Evolutionary conservation across 2,113 vertebrate species (phyloP), one percentile per base, ranked within the genome.

Genomic region (Thryonomys swinderianus): DNA sequence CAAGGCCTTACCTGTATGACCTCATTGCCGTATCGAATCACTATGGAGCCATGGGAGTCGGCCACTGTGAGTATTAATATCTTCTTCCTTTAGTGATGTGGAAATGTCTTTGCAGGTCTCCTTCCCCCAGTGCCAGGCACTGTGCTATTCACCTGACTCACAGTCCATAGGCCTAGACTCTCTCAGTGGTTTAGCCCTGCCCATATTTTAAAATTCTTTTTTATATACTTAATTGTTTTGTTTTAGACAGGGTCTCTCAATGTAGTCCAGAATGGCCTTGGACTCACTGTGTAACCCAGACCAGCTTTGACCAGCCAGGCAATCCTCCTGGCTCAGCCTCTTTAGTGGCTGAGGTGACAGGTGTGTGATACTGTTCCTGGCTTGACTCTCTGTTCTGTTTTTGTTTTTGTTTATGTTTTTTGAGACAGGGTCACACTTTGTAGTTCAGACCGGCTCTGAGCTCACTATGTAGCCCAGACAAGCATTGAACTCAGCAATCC

Each of bases 41-140:
- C 98, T 99, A 99, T 83, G 99, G 99, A 98, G 99, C 99, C 98
- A 99, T 99, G 99, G 99, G 99, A 76, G 99, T 99, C 66, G 99
- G 99, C 91, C 99, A 99, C 98, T 99, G 99, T 99, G 97, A 99
- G 99, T 99, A 97, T 64, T 59, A 85, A 59, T 64, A 82, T 69
- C 91, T 92, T 55, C 66, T 82, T 37, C 12, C 51, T 80, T 84
- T 79, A 69, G 45, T 89, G 11, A 9, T 91, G 1, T 30, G 57
- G 67, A 84, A 57, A 9, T 34, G 18, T 5, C 34, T 53, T 23
- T 0, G 12, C 76, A 27, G 23, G 37, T 37, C 53, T 21, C 55
- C 76, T 57, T 30, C 88, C 17, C 88, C 57, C 32, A 4, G 40
- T 37, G n/a, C 61, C 32, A 53, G 76, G 45, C 45, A 2, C 45